Base-by-base conservation (phyloP, 2,113 vertebrate genomes). In the Thamnaconus septentrionalis region DNA sequence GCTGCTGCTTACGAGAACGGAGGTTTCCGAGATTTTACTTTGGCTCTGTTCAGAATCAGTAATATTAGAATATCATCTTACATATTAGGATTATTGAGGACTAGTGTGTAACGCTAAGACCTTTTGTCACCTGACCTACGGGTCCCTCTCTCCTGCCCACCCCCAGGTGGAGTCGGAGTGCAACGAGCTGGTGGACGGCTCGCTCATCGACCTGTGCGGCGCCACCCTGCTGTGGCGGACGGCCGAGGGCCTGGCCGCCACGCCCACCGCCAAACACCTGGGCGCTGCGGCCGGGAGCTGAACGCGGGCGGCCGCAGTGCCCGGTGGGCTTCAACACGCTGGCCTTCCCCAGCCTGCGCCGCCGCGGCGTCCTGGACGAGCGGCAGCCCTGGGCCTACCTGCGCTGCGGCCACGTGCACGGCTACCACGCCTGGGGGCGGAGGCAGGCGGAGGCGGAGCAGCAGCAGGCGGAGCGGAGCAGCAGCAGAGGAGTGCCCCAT, bases 341-440 rank as follows among this genome's bases (percentile, higher is more conserved):
- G 71, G 94, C 95, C 0, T 98, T 98, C 85, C 96, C 96, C 78
- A 96, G 95, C 81, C 92, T 96, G 85, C 93, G 94, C 54, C 93
- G 94, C 56, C 94, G 93, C 78, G 94, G 93, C n/a, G 91, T 92
- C 0, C 92, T 91, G 5, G 95, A 95, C 0, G 93, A 96, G 8
- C 95, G 93, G 79, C 96, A 96, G 79, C 96, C 96, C 0, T 98
- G 96, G 96, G 95, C 93, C 0, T 98, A 98, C 84, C 92, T 98
- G 78, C 93, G 80, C 86, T 98, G 96, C 0, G 96, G 96, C 61
- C 96, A 98, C 0, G 96, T 98, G 10, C 96, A 98, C 0, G 96
- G 96, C 57, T 96, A 95, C 80, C 96, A 98, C 77, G 91, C 89
- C 66, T 98, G 96, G 96, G 94, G 95, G 66, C 81, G 81, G 1